These are phyloP conservation scores for Atta texana DNA, from an alignment of 1,140 invertebrate species.

Conservation along the genomic window DNA sequence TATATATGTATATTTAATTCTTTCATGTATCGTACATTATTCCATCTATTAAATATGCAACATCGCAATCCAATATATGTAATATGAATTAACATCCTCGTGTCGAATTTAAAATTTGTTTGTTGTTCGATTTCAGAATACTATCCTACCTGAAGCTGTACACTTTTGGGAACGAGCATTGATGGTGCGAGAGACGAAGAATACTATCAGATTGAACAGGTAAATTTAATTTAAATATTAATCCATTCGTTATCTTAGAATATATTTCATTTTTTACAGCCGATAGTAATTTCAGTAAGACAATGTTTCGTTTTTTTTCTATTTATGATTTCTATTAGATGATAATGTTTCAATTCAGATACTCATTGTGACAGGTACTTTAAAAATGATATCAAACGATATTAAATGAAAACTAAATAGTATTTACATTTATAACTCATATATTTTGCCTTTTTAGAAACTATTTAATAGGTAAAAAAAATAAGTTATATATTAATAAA, in stretches of 20 bases:
- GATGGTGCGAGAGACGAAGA: slow-evolving; percentile 93
- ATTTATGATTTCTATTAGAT: not conserved
- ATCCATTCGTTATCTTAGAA: not conserved
- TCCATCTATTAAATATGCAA: not conserved
- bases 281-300: not conserved
- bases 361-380: not conserved
- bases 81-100: not conserved
- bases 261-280: not conserved
- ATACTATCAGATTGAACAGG: slow-evolving; percentile 95
- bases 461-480: not conserved
- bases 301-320: not conserved
- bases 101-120: slow-evolving; percentile 1
- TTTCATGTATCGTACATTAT: not conserved
- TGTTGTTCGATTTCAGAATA: slow-evolving; percentile 90
- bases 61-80: too few relatives aligned
- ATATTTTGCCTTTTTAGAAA: not conserved
- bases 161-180: slow-evolving; percentile 97
- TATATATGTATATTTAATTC: too few relatives aligned
- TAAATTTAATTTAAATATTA: slow-evolving; percentile 83
- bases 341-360: not conserved
- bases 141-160: slow-evolving; percentile 95
- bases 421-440: not conserved
- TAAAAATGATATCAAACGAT: not conserved
- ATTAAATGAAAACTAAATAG: not conserved
- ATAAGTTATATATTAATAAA: not conserved